Percentiles rank a stretch among this genome's conserved stretches.
These are phyloP conservation scores for Anoplolepis gracilipes DNA, from an alignment of 1,140 invertebrate species.

Conservation along the genomic window DNA sequence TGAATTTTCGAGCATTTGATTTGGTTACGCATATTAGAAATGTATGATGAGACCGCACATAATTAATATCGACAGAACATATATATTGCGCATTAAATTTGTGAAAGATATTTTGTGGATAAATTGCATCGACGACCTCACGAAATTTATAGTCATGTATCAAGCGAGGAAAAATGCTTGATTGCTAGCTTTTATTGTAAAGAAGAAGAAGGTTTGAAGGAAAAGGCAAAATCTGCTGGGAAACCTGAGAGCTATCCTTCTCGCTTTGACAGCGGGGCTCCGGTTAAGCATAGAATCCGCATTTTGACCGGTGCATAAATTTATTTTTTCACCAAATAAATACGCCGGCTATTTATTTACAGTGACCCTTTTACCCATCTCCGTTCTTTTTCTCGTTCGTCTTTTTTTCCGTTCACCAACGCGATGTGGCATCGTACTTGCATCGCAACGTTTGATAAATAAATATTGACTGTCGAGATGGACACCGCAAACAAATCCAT, in stretches of 20 bases:
- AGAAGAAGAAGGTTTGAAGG: constrained; percentile 6
- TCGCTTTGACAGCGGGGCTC: constrained; percentile 15
- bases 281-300: constrained; percentile 17
- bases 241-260: constrained; percentile 47
- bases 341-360: constrained; percentile 78
- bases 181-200: not conserved
- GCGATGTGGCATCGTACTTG: constrained; percentile 33
- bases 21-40: constrained; percentile 9
- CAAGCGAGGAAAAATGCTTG: not conserved
- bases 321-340: constrained; percentile 80
- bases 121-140: not conserved
- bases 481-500: constrained; percentile 82
- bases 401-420: constrained; percentile 16
- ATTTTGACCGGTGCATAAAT: constrained; percentile 72
- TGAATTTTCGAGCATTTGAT: constrained; percentile 20
- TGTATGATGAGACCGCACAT: constrained; percentile 5
- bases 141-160: not conserved
- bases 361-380: constrained; percentile 22
- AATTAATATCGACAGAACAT: not conserved
- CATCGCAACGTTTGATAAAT: constrained; percentile 49
- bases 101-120: not conserved
- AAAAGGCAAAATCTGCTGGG: constrained; percentile 19
- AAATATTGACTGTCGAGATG: constrained; percentile 80
- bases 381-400: not conserved
- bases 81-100: not conserved